Evolutionary conservation across 2,888 invertebrate species (phyloP).

Genomic region (Entomobrya proxima): DNA sequence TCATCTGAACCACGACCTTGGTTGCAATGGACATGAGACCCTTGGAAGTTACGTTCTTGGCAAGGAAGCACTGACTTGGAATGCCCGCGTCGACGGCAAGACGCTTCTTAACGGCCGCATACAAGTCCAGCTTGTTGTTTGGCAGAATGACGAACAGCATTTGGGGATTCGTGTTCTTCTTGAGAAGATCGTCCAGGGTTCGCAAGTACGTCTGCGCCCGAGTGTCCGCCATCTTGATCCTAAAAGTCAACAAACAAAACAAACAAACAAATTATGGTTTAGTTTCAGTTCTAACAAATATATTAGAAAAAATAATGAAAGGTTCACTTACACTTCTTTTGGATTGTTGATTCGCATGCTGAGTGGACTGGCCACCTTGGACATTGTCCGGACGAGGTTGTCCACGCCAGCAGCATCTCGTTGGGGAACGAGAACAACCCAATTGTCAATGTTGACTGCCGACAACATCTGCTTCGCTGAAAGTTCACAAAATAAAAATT

Average conservation of each 20-base stretch:
- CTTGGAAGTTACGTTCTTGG: slow-evolving; percentile 66
- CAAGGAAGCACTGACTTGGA: slow-evolving; percentile 73
- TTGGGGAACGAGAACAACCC: slow-evolving; percentile 54
- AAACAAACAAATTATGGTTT: no score
- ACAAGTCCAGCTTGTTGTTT: slow-evolving; percentile 79
- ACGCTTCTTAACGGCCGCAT: slow-evolving; percentile 79
- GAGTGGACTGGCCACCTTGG: slow-evolving; percentile 34
- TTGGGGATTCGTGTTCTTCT: slow-evolving; percentile 73
- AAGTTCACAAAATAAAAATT: no score
- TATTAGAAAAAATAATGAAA: no score
- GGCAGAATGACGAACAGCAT: slow-evolving; percentile 78
- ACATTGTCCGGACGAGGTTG: slow-evolving; percentile 54
- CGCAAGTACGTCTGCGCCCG: background rate
- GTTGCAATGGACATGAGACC: slow-evolving; percentile 75
- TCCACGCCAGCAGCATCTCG: slow-evolving; percentile 51
- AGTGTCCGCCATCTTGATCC: slow-evolving; percentile 36
- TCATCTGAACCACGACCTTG: slow-evolving; percentile 80
- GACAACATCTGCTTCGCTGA: slow-evolving; percentile 62
- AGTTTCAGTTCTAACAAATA: no score
- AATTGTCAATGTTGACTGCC: slow-evolving; percentile 22
- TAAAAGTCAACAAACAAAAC: no score
- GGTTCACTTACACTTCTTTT: slow-evolving; percentile 49
- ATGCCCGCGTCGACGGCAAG: slow-evolving; percentile 66
- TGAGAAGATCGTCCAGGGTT: slow-evolving; percentile 30
- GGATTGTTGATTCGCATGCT: slow-evolving; percentile 55